Base-by-base conservation (phyloP, 2,113 vertebrate genomes). In the Caloenas nicobarica region DNA sequence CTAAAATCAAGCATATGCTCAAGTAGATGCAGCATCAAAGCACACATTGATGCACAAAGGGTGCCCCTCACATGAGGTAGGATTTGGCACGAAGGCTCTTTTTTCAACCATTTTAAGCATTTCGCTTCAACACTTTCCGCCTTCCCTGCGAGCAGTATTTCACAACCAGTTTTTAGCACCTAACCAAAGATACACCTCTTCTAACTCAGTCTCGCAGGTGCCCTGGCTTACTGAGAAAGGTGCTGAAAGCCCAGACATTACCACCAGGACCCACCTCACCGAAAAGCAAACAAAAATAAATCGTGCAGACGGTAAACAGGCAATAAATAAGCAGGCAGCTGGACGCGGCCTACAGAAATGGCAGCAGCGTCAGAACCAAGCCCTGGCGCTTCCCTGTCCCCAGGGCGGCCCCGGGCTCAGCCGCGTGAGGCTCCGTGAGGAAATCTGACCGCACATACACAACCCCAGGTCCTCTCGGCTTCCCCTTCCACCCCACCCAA, bases 251-350 rank as follows among this genome's bases (percentile, higher is more conserved):
- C n/a, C 13, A 53, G n/a, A 11, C 7, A 5, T 26, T 22, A 7
- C 5, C 4, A 19, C 19, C 51, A 22, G 54, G 23, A 25, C 25
- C 51, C 54, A 26, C 21, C 76, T 62, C 61, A 21, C 3, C 2
- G 0, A 50, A 74, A 42, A 57, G 6, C 33, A 22, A 19, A 34
- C 23, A 58, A 33, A 70, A 86, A 14, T 2, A 12, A 56, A 11
- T 0, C 4, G 17, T 13, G 54, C 1, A 8, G 12, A 9, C 29
- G n/a, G 28, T 2, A 48, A 34, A 16, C 0, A 1, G 36, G 33
- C 7, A 16, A 11, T 2, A 46, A 18, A 11, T 4, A 9, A 66
- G 34, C 65, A 16, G 42, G 50, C 36, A 36, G 46, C 56, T 1
- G 22, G 72, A 11, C 1, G 76, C 7, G 25, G 92, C 88, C 86